Conservation (phyloP, 2,888 invertebrate genomes). For the Aquatica leii region DNA sequence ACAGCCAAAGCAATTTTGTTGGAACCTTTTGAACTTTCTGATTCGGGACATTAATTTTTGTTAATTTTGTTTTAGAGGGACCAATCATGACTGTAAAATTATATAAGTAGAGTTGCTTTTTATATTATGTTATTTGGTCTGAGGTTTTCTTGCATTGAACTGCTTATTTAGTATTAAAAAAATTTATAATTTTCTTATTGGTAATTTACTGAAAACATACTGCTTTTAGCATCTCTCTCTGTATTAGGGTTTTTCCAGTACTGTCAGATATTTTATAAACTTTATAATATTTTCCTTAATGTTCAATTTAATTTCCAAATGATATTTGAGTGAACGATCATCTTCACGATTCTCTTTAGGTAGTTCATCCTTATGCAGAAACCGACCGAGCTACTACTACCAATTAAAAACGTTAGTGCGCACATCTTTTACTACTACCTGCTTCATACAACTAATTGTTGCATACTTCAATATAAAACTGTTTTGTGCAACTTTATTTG, state of each 20-base stretch:
- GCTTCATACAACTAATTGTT: not conserved
- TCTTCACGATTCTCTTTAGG: not conserved
- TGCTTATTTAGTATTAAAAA: not conserved
- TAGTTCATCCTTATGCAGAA: not conserved
- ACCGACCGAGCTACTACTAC: not conserved
- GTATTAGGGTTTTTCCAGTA: not conserved
- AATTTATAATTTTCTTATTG: not conserved
- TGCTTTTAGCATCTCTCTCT: no score
- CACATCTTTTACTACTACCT: no score
- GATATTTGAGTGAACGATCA: no score
- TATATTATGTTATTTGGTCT: not conserved
- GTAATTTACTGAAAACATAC: not conserved
- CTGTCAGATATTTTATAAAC: not conserved
- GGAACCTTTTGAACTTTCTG: not conserved
- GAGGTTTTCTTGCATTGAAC: not conserved
- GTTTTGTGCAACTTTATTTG: not conserved
- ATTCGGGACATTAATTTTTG: not conserved
- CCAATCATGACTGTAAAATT: not conserved
- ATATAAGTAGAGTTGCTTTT: not conserved
- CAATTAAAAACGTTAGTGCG: no score
- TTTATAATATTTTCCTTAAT: not conserved
- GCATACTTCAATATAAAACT: not conserved
- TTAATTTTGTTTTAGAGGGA: not conserved
- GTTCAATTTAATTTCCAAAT: no score
- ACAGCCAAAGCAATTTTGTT: not conserved